Evolutionary conservation across 2,888 invertebrate genomes (phyloP), one percentile per base, ranked within the genome.

Genomic region (Drosophila melanosoma): DNA sequence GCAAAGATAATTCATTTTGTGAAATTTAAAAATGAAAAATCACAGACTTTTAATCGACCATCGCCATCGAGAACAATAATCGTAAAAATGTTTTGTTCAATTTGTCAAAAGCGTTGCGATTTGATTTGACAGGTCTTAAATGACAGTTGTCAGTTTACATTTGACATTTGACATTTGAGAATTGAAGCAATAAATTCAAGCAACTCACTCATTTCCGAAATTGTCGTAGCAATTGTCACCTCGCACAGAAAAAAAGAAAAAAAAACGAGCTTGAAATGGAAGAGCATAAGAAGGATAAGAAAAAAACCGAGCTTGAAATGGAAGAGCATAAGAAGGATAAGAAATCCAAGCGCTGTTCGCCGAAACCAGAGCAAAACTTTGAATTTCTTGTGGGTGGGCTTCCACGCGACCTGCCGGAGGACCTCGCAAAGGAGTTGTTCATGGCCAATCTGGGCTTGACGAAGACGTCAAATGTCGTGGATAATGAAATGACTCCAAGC

Each of bases 361-460:
- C 17, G 17, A 38, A 29, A 12, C 11, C 26, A 0, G 20, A 36
- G 3, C 59, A n/a, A 23, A 71, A 57, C 20, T 58, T 61, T 29
- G 62, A 69, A 10, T 5, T 20, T 7, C 29, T 29, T 29, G 2
- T 36, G 6, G 6, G 33, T 2, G 2, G 23, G 1, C 0, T 38
- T 1, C 15, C 38, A 7, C 1, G 7, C 1, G 15, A 0, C 0
- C 1, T 60, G 6, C n/a, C 69, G 1, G 38, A 35, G n/a, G 12
- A 33, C 3, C 0, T 56, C 1, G 12, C 20, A 17, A 51, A 70
- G 42, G 56, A 70, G 17, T 2, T 70, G 0, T 70, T 70, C 36
- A 70, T 70, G 70, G 70, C 70, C 33, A 57, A 57, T 35, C 36
- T 70, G 35, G 70, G 62, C 15, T 11, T 61, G 20, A 10, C 1